Evolutionary conservation across 2,797 vertebrate genomes (phyloP), one percentile per base, ranked within the genome.

Genomic region (Gorsachius magnificus): DNA sequence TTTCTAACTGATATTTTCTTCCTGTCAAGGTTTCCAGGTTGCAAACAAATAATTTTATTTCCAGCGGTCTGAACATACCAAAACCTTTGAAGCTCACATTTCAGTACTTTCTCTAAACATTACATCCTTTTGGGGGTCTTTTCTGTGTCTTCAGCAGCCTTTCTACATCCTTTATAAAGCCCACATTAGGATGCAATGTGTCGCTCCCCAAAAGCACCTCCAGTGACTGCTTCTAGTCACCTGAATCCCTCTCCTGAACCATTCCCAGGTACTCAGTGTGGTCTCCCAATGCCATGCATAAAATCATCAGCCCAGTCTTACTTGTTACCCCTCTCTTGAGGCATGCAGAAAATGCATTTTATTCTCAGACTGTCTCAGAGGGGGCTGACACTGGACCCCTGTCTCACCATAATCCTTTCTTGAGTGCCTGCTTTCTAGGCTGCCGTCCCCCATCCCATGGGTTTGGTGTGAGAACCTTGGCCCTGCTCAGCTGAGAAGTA

Each of bases 71-170:
- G 53, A 87, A 82, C 9, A 79, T 19, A 46, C 16, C 5, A 1
- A 87, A 82, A 16, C 7, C 18, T 64, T 58, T 70, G 64, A 87
- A 63, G 10, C 1, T 83, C 31, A 16, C 7, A 69, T 56, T 78
- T 78, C 72, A 75, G 26, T 7, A 11, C 35, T 87, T 80, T 4
- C n/a, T 92, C 31, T 56, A 70, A 20, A 36, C 6, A 13, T 54
- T 63, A 12, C 25, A 4, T 64, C 1, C 1, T 50, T 69, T 19
- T 35, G 3, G 0, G 3, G 2, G 10, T 43, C 22, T 56, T 70
- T 48, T 72, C 33, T 80, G 21, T 71, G 31, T 51, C 65, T 88
- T 93, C 29, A 41, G 36, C 19, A 51, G 36, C 5, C 5, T 84
- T 82, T 66, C 24, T 46, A 25, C 17, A 41, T 13, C 43, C 33